Conservation (phyloP, 2,888 invertebrate genomes). For the Drosophila merina region DNA sequence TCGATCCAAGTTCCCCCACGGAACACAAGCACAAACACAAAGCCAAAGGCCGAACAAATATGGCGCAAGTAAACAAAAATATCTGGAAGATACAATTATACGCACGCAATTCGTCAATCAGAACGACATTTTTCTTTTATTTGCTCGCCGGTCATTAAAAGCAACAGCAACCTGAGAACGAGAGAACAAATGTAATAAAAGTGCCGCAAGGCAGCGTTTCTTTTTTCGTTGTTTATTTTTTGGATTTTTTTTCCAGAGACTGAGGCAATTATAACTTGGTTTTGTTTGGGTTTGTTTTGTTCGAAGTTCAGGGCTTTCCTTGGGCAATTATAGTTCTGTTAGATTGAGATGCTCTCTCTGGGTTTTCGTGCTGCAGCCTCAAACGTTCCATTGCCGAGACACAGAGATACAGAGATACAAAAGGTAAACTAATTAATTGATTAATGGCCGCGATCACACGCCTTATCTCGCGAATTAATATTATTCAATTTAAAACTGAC, state of each 20-base stretch:
- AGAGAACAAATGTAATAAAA: conserved; percentile 65
- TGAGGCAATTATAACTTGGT: conserved; percentile 55
- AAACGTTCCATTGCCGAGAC: conserved; percentile 11
- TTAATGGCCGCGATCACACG: conserved; percentile 78
- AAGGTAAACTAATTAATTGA: conserved; percentile 81
- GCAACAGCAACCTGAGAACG: conserved; percentile 46
- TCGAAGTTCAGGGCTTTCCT: conserved; percentile 62
- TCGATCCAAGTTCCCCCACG: conserved; percentile 4
- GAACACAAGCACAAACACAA: conserved; percentile 32
- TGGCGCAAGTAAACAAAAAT: conserved; percentile 77
- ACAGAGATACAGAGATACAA: conserved; percentile 39
- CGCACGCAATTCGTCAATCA: conserved; percentile 84
- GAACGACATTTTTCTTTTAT: conserved; percentile 82
- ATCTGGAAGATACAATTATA: conserved; percentile 82
- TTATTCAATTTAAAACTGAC: conserved; percentile 81
- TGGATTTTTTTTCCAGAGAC: conserved; percentile 38
- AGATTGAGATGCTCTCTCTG: conserved; percentile 33
- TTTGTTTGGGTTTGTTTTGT: conserved; percentile 64
- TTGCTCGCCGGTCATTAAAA: conserved; percentile 73
- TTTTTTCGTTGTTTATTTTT: conserved; percentile 50
- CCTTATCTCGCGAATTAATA: conserved; percentile 81
- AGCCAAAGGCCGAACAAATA: conserved; percentile 48
- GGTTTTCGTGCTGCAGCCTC: conserved; percentile 10
- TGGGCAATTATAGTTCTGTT: conserved; percentile 71
- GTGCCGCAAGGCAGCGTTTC: conserved; percentile 77